Conservation (phyloP, 1,140 invertebrate species). For the Sycophaga agraensis region DNA sequence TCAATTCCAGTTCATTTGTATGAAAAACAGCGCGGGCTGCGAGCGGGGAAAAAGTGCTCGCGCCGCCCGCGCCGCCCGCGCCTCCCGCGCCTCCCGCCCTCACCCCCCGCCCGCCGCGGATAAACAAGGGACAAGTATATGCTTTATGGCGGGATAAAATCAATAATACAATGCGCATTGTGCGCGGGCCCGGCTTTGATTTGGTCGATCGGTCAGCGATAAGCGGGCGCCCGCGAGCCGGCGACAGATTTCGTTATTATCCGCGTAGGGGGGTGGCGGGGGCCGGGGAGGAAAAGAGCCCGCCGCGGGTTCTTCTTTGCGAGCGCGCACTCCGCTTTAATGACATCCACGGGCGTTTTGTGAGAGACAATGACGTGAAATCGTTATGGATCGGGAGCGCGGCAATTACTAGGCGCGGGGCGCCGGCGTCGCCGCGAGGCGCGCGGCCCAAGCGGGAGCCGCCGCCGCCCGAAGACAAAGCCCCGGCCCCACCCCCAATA, state of each 20-base stretch:
- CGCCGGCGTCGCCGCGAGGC: too few relatives aligned
- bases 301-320: too few relatives aligned
- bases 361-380: conserved; percentile 23
- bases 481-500: conserved; percentile 21
- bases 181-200: conserved; percentile 8
- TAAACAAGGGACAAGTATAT: background rate
- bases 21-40: background rate
- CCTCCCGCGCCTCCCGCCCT: too few relatives aligned
- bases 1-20: background rate
- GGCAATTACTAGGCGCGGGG: conserved; percentile 2
- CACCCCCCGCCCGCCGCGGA: background rate
- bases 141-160: conserved; percentile 23
- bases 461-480: conserved; percentile 34
- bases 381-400: conserved; percentile 26
- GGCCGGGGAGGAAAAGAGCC: background rate
- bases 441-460: too few relatives aligned
- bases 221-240: too few relatives aligned
- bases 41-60: background rate
- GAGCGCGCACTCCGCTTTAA: conserved; percentile 17
- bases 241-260: conserved; percentile 17
- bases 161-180: conserved; percentile 17
- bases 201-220: conserved; percentile 5
- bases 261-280: background rate
- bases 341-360: conserved; percentile 18
- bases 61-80: too few relatives aligned